phyloP scores from a whole-genome alignment of 2,797 vertebrate genomes.

The Steatocranus sp. region DNA sequence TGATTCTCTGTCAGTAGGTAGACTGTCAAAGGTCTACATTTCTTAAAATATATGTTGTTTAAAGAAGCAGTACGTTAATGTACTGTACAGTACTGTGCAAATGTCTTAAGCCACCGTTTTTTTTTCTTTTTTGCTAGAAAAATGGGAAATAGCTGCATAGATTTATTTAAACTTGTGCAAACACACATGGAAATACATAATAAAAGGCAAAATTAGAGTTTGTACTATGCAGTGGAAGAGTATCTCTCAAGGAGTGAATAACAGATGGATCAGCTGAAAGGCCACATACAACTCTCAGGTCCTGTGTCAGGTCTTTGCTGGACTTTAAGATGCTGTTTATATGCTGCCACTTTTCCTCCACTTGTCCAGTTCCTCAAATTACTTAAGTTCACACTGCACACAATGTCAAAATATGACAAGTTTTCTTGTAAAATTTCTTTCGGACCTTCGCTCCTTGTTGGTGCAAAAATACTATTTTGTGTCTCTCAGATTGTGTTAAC shows the following conservation, averaged over 20 bases:
- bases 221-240: neutral
- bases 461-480: neutral
- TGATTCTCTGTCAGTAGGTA: conserved; percentile 14
- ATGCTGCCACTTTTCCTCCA: neutral
- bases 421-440: neutral
- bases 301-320: neutral
- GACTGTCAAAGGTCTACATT: neutral
- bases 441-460: neutral
- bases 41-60: neutral
- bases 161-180: neutral
- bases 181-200: neutral
- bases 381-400: neutral
- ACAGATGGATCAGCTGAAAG: neutral
- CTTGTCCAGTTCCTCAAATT: neutral
- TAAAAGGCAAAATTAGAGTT: neutral
- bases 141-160: neutral
- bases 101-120: neutral
- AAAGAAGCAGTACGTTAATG: neutral
- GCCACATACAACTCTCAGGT: neutral
- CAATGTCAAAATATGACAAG: neutral
- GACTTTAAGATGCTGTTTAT: neutral
- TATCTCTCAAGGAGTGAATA: neutral
- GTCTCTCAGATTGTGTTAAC: neutral
- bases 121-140: neutral
- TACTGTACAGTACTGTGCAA: neutral